Conservation (phyloP, 2,888 invertebrate genomes). For the Apodemia zela region DNA sequence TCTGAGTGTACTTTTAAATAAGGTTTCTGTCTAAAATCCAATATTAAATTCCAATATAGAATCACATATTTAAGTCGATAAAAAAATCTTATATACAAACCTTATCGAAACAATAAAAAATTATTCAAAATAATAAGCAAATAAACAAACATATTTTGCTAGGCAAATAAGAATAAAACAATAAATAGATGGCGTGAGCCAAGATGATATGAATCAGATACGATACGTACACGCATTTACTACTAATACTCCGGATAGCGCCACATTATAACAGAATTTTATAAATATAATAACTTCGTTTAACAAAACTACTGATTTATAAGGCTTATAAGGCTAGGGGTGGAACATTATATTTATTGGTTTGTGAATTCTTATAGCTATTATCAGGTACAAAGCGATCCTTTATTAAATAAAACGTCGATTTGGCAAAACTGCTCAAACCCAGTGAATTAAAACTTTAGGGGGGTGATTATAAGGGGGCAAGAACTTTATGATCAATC, state of each 20-base stretch:
- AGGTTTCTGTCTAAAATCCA: conserved; percentile 41
- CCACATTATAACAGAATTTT: not conserved
- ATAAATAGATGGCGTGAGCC: conserved; percentile 48
- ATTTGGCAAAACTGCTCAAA: too few species aligned
- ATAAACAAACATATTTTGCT: conserved; percentile 58
- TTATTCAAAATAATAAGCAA: conserved; percentile 46
- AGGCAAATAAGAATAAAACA: conserved; percentile 62
- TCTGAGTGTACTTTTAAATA: conserved; percentile 24
- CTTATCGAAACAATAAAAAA: conserved; percentile 58
- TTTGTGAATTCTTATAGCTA: too few species aligned
- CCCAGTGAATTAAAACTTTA: too few species aligned
- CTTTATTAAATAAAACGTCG: too few species aligned
- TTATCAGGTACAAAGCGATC: too few species aligned
- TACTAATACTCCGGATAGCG: not conserved
- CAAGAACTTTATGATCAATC: too few species aligned
- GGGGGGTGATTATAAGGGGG: too few species aligned
- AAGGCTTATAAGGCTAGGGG: too few species aligned
- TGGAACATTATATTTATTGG: too few species aligned
- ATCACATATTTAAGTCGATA: conserved; percentile 47
- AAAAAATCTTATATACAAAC: conserved; percentile 75
- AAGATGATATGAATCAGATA: conserved; percentile 12
- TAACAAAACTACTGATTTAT: too few species aligned
- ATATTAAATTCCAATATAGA: conserved; percentile 39
- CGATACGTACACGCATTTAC: not conserved
- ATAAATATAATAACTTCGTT: too few species aligned